Base-by-base conservation (phyloP, 2,888 invertebrate genomes). In the Drosophila phalerata region DNA sequence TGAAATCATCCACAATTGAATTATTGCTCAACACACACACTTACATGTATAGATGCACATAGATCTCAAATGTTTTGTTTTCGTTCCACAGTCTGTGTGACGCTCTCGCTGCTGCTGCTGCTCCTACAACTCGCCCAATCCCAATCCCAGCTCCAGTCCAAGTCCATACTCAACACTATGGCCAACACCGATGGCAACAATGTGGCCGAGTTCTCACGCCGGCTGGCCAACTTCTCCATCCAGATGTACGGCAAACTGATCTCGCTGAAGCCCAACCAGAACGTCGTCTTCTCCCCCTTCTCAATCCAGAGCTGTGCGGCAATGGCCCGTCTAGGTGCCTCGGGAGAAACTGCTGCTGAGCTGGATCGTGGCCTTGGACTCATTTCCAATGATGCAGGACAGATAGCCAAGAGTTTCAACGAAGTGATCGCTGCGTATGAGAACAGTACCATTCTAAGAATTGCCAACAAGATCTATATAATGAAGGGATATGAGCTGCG, bases 391-490 rank as follows among this genome's bases (percentile, higher is more conserved):
- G 71, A 90, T 52, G 69, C 65, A 2, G 34, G 66, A 0, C 42
- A 77, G 9, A 84, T 92, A 15, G 91, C 90, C 0, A 78, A 88
- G 2, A 86, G 85, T n/a, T 93, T 91, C 43, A 75, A 89, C 30
- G 57, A 69, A 0, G 73, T 91, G 10, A 70, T 92, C 37, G 77
- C 77, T 0, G 42, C 63, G 2, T 91, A 92, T 61, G 79, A 85
- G 45, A 80, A 90, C 43, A 91, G 90, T 43, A 34, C 79, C 13
- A 73, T 88, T 8, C 57, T 93, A n/a, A 94, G 94, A 69, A 93
- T 96, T 34, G 97, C 97, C 6, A 97, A 97, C 86, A 96, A 96
- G 85, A 93, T 97, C 15, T 97, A 95, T 87, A 90, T 96, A 0
- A 94, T 94, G 90, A 89, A 94, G 2, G 93, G 94, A 5, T 94